A percentile compares a stretch with the other conserved stretches of the same genome.
Conservation (phyloP, 1,140 invertebrate species). For the Ostrea edulis region DNA sequence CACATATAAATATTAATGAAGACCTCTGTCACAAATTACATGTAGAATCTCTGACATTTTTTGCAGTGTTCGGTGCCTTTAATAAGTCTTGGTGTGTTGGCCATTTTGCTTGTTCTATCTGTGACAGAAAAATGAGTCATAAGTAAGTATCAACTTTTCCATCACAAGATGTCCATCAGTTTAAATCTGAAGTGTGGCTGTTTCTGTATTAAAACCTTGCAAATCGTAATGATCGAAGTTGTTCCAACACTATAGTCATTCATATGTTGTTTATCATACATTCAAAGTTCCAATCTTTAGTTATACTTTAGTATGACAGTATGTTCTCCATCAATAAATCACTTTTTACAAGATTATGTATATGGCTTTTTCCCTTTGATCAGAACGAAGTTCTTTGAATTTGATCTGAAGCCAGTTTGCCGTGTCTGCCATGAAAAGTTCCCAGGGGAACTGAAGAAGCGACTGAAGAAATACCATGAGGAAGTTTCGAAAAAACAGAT, state of each 20-base stretch:
- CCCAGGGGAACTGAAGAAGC: constrained; percentile 94
- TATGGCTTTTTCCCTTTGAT: constrained; percentile 45
- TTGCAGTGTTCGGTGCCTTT: constrained; percentile 96
- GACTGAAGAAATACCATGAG: constrained; percentile 83
- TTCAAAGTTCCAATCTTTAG: no score
- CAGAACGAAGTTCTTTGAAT: constrained; percentile 98
- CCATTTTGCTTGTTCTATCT: constrained; percentile 99
- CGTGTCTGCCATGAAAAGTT: constrained; percentile 99
- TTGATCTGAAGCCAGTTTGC: constrained; percentile 98
- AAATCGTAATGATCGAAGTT: no score
- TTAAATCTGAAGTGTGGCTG: no score
- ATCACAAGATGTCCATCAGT: no score
- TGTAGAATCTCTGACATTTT: constrained; percentile 46
- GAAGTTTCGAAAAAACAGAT: constrained; percentile 68
- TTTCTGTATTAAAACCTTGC: no score
- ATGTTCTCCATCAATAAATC: no score
- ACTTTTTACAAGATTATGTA: no score
- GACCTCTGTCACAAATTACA: not conserved
- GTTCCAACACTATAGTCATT: no score
- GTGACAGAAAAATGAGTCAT: constrained; percentile 98
- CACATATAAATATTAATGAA: no score
- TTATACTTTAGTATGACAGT: no score
- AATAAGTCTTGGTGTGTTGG: constrained; percentile 99
- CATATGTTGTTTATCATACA: no score
- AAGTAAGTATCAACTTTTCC: constrained; percentile 83